Conservation (phyloP, 2,888 invertebrate genomes). For the Zhengitettix transpicula region DNA sequence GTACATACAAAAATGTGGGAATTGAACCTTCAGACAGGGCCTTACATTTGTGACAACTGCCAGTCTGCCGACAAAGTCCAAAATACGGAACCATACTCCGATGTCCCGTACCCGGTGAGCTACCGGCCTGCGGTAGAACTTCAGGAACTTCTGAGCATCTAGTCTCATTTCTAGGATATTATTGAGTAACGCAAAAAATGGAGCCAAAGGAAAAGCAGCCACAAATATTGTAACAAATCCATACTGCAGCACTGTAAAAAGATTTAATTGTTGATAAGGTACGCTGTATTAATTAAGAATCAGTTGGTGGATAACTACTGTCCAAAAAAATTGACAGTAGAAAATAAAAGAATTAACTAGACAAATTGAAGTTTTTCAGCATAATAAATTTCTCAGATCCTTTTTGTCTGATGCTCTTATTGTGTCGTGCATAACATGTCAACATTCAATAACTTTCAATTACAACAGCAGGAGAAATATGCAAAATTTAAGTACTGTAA, state of each 20-base stretch:
- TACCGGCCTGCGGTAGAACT: constrained; percentile 54
- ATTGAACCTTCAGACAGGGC: constrained; percentile 9
- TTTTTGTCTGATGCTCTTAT: too few relatives aligned
- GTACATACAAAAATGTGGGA: neutral
- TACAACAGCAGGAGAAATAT: too few relatives aligned
- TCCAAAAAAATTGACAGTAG: too few relatives aligned
- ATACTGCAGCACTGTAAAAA: constrained; percentile 56
- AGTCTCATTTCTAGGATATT: constrained; percentile 69
- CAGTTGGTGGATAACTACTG: too few relatives aligned
- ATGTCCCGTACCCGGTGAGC: constrained; percentile 57
- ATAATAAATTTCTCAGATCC: too few relatives aligned
- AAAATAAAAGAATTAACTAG: too few relatives aligned
- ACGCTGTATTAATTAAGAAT: too few relatives aligned
- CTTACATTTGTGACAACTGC: constrained; percentile 64
- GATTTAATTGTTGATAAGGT: neutral
- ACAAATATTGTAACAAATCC: constrained; percentile 77
- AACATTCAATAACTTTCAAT: too few relatives aligned
- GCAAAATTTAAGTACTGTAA: neutral
- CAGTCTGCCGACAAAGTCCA: constrained; percentile 55
- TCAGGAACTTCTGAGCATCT: constrained; percentile 67
- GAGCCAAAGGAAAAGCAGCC: constrained; percentile 71
- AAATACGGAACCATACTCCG: constrained; percentile 62
- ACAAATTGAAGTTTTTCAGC: too few relatives aligned
- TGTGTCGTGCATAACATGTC: too few relatives aligned
- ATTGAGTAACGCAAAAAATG: constrained; percentile 63